A percentile compares a stretch with the other conserved stretches of the same genome.
phyloP scores from a whole-genome alignment of 2,888 invertebrate species.

The Zygogramma bicolorata region DNA sequence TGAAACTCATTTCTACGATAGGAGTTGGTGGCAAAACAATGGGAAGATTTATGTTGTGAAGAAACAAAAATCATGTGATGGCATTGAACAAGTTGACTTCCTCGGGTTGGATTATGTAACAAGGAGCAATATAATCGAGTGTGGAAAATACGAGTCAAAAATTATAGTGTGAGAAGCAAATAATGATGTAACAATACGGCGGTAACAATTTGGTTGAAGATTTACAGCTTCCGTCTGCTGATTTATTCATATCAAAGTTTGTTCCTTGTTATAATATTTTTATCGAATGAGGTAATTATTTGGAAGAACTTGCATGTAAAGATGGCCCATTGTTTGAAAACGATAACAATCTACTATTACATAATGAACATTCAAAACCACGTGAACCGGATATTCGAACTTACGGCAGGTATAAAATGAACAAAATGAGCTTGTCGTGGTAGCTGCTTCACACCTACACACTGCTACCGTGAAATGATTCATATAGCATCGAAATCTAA shows the following conservation, averaged over 20 bases:
- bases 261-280: background rate
- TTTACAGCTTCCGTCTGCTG: background rate
- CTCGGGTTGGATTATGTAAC: background rate
- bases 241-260: conserved; percentile 8
- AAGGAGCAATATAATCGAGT: background rate
- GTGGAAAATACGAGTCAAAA: background rate
- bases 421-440: background rate
- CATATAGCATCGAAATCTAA: background rate
- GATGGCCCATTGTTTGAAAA: background rate
- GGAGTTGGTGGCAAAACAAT: too few relatives aligned
- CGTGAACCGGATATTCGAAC: background rate
- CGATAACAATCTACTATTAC: background rate
- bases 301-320: background rate
- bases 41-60: too few relatives aligned
- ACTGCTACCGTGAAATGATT: background rate
- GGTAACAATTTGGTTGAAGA: background rate
- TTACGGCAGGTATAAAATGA: background rate
- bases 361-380: background rate
- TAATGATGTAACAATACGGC: conserved; percentile 1
- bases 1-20: too few relatives aligned
- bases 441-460: background rate
- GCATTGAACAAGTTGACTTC: background rate
- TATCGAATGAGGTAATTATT: conserved; percentile 1
- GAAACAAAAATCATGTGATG: too few relatives aligned
- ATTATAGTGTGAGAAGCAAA: conserved; percentile 3